Conservation (phyloP, 2,888 invertebrate genomes). For the Agonopterix heracliana region DNA sequence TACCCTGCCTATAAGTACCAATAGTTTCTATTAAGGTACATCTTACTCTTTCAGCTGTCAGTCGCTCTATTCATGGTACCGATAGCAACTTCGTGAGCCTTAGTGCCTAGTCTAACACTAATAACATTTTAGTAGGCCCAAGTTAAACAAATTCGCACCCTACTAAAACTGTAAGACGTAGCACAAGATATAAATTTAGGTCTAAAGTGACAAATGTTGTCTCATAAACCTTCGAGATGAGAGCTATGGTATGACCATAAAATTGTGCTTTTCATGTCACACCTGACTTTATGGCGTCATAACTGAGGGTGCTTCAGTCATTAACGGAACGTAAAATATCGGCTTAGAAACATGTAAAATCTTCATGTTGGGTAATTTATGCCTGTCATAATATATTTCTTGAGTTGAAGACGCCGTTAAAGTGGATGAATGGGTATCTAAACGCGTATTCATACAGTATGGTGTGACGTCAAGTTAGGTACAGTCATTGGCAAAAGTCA, state of each 20-base stretch:
- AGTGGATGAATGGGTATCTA: no score
- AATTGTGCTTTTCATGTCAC: constrained; percentile 42
- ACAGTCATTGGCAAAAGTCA: no score
- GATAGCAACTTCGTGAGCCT: no score
- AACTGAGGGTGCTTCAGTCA: constrained; percentile 37
- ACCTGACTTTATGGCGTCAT: constrained; percentile 41
- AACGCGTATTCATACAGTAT: no score
- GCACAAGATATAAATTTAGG: background rate
- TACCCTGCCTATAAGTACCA: no score
- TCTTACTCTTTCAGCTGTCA: no score
- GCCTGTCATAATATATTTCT: background rate
- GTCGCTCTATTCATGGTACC: no score
- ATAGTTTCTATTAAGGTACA: no score
- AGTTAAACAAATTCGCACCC: background rate
- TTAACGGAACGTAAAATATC: constrained; percentile 42
- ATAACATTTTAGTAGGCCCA: no score
- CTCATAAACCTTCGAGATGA: constrained; percentile 31
- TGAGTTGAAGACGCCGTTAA: background rate
- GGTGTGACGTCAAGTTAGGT: no score
- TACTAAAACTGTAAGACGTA: background rate
- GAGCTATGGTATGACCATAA: constrained; percentile 35
- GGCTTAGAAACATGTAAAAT: constrained; percentile 15
- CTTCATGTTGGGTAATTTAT: constrained; percentile 8
- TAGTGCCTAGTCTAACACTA: no score
- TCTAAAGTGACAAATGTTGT: constrained; percentile 29